Evolutionary conservation across 1,140 invertebrate genomes (phyloP), one percentile per base, ranked within the genome.

Genomic region (Sitodiplosis mosellana): DNA sequence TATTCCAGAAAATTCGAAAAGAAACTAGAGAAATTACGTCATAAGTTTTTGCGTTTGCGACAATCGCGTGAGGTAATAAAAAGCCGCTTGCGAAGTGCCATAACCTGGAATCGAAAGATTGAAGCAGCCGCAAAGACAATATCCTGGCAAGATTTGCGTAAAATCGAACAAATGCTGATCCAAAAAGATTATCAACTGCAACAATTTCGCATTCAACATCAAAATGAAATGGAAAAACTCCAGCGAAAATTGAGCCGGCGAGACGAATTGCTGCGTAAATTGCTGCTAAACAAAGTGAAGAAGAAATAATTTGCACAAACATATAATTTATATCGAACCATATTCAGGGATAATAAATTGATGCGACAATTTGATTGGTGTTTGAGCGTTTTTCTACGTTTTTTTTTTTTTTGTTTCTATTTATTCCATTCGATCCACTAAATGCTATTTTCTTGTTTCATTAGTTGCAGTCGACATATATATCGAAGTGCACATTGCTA

Each of bases 121-220:
- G 43, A 63, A 27, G 54, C 55, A 6, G 46, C 50, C 2, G 58
- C 64, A 45, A 51, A 64, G 47, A 52, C 54, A 7, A 61, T 53
- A 33, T 61, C 59, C 0, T 64, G 60, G 48, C 59, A 61, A 41
- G 57, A 60, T 17, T 51, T 64, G 10, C 60, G 56, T 27, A 56
- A 59, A 11, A 45, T 64, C 2, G 57, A 61, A n/a, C 55, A 58
- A 8, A 52, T 63, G 19, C 57, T 64, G 3, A 58, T 59, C 48
- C 59, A 64, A 48, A 64, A 64, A 45, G 62, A 64, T 51, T 55
- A 58, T 0, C 59, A 63, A 46, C 53, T 64, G 15, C 61, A 62
- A 4, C 59, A 59, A 5, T 38, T 64, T 19, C 60, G 62, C 3
- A 40, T 49, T 4, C 55, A 57, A 1, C 60, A 64, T 44, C 18